Evolutionary conservation across 2,888 invertebrate species (phyloP).

Genomic region (Harpalus rubripes): DNA sequence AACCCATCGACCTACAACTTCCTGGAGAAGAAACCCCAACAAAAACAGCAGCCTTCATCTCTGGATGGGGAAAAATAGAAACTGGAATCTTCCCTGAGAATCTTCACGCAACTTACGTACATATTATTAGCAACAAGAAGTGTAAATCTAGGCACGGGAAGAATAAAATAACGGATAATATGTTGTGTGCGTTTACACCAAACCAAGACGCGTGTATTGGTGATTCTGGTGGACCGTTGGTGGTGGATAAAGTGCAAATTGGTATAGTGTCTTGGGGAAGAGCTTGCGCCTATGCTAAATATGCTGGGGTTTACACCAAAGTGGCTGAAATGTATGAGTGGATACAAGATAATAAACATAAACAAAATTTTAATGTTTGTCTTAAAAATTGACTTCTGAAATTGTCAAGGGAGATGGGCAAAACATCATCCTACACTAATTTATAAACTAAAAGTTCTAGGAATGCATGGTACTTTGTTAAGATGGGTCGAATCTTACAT

Average conservation of each 20-base stretch:
- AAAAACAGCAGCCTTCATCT: constrained; percentile 22
- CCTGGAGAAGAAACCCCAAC: constrained; percentile 36
- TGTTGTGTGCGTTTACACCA: constrained; percentile 4
- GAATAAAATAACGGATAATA: not conserved
- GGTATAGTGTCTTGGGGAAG: constrained; percentile 77
- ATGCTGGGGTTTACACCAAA: constrained; percentile 75
- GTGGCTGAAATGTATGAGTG: constrained; percentile 61
- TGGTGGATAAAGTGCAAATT: constrained; percentile 73
- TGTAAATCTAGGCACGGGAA: constrained; percentile 5
- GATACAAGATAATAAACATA: constrained; percentile 13
- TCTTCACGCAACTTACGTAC: not conserved
- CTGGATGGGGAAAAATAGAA: constrained; percentile 51
- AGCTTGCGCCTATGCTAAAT: constrained; percentile 74
- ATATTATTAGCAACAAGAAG: not conserved
- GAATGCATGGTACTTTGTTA: too few species aligned
- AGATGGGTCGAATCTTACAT: too few species aligned
- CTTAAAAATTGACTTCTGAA: not conserved
- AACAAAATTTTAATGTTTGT: not conserved
- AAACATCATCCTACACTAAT: too few species aligned
- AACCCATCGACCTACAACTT: constrained; percentile 19
- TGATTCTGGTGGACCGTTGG: constrained; percentile 76
- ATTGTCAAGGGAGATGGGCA: not conserved
- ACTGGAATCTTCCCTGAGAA: constrained; percentile 8
- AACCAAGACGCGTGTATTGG: constrained; percentile 69
- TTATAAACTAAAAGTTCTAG: too few species aligned